Percentiles rank a stretch among this genome's conserved stretches.
These are phyloP conservation scores for Podabrus alpinus DNA, from an alignment of 2,888 invertebrate species.

Conservation along the genomic window DNA sequence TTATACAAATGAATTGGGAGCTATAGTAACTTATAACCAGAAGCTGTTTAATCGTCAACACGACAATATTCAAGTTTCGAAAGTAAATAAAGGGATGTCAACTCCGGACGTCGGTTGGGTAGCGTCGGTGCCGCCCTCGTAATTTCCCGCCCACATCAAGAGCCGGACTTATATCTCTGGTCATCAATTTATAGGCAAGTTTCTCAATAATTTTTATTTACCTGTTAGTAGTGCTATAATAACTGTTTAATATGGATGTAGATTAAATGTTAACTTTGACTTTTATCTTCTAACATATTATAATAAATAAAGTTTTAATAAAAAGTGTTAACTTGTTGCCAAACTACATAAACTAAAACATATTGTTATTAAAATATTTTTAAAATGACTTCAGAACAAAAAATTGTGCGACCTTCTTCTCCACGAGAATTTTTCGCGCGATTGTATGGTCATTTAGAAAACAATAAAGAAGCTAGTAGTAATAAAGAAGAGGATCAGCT, in stretches of 20 bases:
- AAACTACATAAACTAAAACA: neutral
- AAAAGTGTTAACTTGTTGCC: neutral
- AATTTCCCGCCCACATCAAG: constrained; percentile 29
- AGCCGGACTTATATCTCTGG: constrained; percentile 15
- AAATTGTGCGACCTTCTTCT: constrained; percentile 65
- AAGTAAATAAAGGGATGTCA: constrained; percentile 31
- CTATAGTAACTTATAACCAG: constrained; percentile 4
- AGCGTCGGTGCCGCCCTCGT: constrained; percentile 32
- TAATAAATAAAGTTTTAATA: neutral
- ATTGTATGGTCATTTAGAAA: constrained; percentile 77
- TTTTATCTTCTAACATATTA: neutral
- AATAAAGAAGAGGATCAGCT: constrained; percentile 26
- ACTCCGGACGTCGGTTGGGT: constrained; percentile 33
- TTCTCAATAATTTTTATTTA: constrained; percentile 25
- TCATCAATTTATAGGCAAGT: constrained; percentile 22
- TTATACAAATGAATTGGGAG: neutral
- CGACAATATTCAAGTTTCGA: constrained; percentile 18
- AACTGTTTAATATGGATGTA: neutral
- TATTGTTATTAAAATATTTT: neutral
- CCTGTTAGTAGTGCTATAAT: constrained; percentile 10
- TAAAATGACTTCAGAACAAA: constrained; percentile 37
- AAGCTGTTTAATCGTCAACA: constrained; percentile 21
- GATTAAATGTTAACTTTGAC: neutral
- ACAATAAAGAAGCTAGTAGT: constrained; percentile 36
- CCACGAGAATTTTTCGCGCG: constrained; percentile 81